A percentile compares a stretch with the other conserved stretches of the same genome.
These are phyloP conservation scores for Serranus cabrilla DNA, from an alignment of 2,797 vertebrate species.

Conservation along the genomic window DNA sequence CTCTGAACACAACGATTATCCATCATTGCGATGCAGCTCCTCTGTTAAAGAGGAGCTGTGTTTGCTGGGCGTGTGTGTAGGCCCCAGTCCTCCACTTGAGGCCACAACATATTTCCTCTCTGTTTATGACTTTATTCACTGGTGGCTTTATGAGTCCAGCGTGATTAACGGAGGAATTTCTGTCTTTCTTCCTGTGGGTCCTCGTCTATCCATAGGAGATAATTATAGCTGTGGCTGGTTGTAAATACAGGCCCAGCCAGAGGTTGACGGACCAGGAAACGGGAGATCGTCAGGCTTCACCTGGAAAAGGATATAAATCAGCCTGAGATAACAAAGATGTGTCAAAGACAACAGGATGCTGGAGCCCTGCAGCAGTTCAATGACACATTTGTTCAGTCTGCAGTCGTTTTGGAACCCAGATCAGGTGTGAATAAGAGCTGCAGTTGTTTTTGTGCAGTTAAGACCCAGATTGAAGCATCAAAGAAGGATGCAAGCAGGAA, in stretches of 20 bases:
- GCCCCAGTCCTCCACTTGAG: constrained; percentile 44
- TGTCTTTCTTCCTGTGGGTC: constrained; percentile 70
- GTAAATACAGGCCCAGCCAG: constrained; percentile 70
- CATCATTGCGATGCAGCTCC: constrained; percentile 59
- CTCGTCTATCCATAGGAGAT: constrained; percentile 69
- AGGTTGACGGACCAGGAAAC: constrained; percentile 68
- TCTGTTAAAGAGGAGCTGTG: constrained; percentile 58
- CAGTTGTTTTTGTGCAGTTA: not conserved
- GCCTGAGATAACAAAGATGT: constrained; percentile 71
- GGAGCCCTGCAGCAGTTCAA: constrained; percentile 28
- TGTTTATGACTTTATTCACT: constrained; percentile 72
- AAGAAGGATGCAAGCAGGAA: not conserved
- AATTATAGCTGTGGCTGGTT: constrained; percentile 73
- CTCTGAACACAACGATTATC: constrained; percentile 65
- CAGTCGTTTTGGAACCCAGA: constrained; percentile 5
- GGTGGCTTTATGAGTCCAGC: constrained; percentile 75
- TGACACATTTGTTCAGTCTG: constrained; percentile 52
- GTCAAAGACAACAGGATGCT: constrained; percentile 66
- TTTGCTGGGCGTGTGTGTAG: constrained; percentile 39
- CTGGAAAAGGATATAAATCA: constrained; percentile 75
- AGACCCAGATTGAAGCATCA: not conserved
- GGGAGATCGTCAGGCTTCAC: constrained; percentile 73
- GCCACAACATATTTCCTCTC: constrained; percentile 56
- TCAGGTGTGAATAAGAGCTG: constrained; percentile 1
- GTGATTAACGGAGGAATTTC: constrained; percentile 76